phyloP scores from a whole-genome alignment of 2,888 invertebrate genomes.

The Hetaerina titia region DNA sequence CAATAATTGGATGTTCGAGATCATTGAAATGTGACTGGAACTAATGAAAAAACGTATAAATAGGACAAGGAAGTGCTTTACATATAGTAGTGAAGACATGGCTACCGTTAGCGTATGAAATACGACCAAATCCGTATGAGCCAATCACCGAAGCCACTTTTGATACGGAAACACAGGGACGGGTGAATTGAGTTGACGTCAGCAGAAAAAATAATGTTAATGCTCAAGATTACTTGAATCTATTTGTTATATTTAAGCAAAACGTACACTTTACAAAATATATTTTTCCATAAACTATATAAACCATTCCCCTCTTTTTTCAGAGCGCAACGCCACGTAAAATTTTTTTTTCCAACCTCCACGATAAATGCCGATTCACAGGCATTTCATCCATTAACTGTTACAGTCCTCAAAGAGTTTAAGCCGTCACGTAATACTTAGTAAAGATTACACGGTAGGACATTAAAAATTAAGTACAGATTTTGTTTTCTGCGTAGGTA shows the following conservation, averaged over 20 bases:
- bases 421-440: neutral
- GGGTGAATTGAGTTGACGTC: conserved; percentile 9
- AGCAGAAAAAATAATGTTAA: conserved; percentile 43
- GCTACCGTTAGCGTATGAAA: neutral
- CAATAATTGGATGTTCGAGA: neutral
- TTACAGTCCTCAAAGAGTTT: neutral
- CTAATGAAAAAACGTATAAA: neutral
- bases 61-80: neutral
- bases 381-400: neutral
- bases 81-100: neutral
- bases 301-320: conserved; percentile 16
- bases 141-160: neutral
- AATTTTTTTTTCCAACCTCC: neutral
- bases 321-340: neutral
- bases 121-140: neutral
- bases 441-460: neutral
- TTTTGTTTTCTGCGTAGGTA: neutral
- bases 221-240: conserved; percentile 40
- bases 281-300: conserved; percentile 62
- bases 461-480: neutral
- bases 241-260: conserved; percentile 45
- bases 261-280: conserved; percentile 63
- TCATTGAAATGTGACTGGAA: neutral
- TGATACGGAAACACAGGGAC: conserved; percentile 27
- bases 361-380: neutral